phyloP scores from a whole-genome alignment of 2,113 vertebrate genomes.

The Cranoglanis bouderius region DNA sequence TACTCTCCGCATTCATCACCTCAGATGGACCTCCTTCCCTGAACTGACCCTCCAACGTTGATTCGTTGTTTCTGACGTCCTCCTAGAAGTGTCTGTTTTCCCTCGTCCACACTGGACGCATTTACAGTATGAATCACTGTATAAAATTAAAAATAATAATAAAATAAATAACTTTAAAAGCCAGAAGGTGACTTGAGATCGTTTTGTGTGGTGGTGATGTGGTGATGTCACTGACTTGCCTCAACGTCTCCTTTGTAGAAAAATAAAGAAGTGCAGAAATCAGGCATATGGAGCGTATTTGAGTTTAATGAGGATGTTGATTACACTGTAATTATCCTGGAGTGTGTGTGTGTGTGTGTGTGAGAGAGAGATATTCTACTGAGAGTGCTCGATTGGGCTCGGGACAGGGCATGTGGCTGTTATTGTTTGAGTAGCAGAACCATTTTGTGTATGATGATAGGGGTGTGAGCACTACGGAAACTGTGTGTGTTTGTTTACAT shows the following conservation, averaged over 20 bases:
- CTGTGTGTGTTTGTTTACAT: not conserved
- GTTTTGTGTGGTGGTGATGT: not conserved
- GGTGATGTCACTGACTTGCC: not conserved
- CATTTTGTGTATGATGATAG: conserved; percentile 25
- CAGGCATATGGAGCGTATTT: conserved; percentile 43
- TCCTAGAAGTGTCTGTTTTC: not conserved
- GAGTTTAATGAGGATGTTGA: conserved; percentile 44
- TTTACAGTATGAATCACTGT: not conserved
- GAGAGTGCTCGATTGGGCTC: conserved; percentile 20
- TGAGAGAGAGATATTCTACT: not conserved
- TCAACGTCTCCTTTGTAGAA: not conserved
- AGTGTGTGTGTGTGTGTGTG: conserved; percentile 27
- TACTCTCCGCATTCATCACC: not conserved
- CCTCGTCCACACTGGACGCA: not conserved
- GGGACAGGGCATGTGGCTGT: conserved; percentile 44
- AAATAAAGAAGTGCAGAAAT: conserved; percentile 18
- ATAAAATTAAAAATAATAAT: not conserved
- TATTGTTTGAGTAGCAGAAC: conserved; percentile 46
- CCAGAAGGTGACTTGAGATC: not conserved
- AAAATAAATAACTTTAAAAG: not conserved
- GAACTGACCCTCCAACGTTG: not conserved
- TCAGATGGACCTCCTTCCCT: not conserved
- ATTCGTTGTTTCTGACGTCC: not conserved
- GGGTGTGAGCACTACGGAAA: not conserved
- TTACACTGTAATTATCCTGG: conserved; percentile 31